Percentiles rank a stretch among this genome's conserved stretches.
Conservation (phyloP, 92 coral and sea anemone genomes). For the Siderastrea radians region DNA sequence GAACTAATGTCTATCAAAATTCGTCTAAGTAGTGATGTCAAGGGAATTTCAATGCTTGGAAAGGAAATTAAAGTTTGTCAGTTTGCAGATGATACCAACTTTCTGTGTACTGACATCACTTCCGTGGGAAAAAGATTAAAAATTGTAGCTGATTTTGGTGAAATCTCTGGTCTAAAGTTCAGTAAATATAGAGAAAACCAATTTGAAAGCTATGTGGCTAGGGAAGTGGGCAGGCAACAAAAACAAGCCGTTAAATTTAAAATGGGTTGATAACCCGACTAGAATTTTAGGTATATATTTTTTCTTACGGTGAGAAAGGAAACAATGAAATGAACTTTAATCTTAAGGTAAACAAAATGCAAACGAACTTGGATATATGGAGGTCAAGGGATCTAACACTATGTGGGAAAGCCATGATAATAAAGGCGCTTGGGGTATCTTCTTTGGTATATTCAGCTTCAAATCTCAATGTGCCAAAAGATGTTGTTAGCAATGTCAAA, state of each 20-base stretch:
- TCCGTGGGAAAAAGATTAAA: neutral
- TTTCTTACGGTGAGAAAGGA: slow-evolving; percentile 4
- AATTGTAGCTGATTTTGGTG: neutral
- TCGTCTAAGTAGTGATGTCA: neutral
- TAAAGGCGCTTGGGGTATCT: neutral
- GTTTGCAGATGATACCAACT: neutral
- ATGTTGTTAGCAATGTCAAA: neutral
- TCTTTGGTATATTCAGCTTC: neutral
- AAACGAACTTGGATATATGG: too few species aligned
- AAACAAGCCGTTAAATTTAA: slow-evolving; percentile 2
- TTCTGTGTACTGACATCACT: neutral
- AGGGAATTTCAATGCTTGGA: neutral
- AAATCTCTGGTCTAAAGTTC: slow-evolving; percentile 4
- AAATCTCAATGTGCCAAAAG: slow-evolving; percentile 16
- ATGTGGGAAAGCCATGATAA: neutral
- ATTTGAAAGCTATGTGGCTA: slow-evolving; percentile 20
- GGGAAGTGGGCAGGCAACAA: slow-evolving; percentile 3
- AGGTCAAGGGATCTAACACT: too few species aligned
- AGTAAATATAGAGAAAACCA: too few species aligned
- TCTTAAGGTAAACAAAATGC: too few species aligned
- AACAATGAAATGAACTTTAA: too few species aligned
- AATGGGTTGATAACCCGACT: neutral
- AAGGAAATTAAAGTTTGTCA: neutral
- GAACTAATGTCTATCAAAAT: neutral
- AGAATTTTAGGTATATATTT: slow-evolving; percentile 17